Base-by-base conservation (phyloP, 2,888 invertebrate genomes). In the Heliconius erato region DNA sequence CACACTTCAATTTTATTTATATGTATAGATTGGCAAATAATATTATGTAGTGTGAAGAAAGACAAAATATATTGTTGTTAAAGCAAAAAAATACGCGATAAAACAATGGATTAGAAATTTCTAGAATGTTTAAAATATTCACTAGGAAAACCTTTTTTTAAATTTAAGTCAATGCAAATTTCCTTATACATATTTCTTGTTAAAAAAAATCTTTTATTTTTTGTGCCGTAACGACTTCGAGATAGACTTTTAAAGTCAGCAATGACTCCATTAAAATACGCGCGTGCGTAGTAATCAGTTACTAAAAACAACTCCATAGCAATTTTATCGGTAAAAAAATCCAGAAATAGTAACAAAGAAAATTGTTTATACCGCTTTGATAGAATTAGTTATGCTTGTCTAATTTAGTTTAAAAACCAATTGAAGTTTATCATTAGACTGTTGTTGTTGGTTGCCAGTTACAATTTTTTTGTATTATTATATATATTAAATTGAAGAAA, bases 1-100 rank as follows among this genome's bases (percentile, higher is more conserved):
- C 32, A 35, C 35, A 35, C 32, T 32, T 32, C 4, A 32, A 35
- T 35, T 35, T 35, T 35, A 49, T 16, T 49, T 16, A 49, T 35
- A 49, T 14, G 5, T 14, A 49, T 5, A 16, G 14, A 49, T 84
- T 84, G 32, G 79, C 79, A 83, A 83, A 83, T 68, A 65, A 32
- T n/a, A 63, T 63, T 79, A 80, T 79, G 35, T 81, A n/a, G 71
- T 74, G 76, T 80, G 77, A 81, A 77, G 82, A 81, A 81, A 79
- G 32, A 16, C 16, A 49, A 49, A 49, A 16, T 16, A 49, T 49
- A 49, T 49, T 49, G 16, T 16, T 49, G 49, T 3, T 49, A 49
- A 49, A 16, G 5, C 3, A 49, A 49, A 49, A 49, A 49, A 49
- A 49, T 5, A 49, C 14, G 9, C 40, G 11, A 40, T 40, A 40